Conservation (phyloP, 1,140 invertebrate species). For the Leptinotarsa texana region DNA sequence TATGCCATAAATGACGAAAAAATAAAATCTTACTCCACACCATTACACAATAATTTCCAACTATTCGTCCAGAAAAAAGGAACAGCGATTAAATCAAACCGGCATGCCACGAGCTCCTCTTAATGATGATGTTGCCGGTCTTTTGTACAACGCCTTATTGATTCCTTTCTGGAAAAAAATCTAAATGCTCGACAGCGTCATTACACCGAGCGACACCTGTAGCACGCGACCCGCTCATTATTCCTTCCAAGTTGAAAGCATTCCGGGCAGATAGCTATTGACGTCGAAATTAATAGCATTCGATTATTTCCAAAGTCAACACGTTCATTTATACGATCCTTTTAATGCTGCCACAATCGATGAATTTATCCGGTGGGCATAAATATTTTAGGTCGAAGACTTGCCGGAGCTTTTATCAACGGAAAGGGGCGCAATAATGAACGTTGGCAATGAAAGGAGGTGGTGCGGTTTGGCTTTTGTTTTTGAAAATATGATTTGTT, state of each 20-base stretch:
- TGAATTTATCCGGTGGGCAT: constrained; percentile 20
- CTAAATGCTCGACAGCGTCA: constrained; percentile 43
- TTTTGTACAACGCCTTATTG: constrained; percentile 29
- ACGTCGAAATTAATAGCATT: constrained; percentile 50
- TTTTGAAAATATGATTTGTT: constrained; percentile 24
- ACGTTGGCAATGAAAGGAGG: constrained; percentile 17
- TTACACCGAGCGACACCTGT: constrained; percentile 46
- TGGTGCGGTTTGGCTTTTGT: constrained; percentile 22
- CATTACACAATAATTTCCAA: not conserved
- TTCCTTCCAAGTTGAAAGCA: constrained; percentile 31
- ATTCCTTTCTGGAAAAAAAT: constrained; percentile 34
- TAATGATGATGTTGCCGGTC: constrained; percentile 14
- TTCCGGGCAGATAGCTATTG: constrained; percentile 44
- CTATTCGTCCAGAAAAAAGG: not conserved
- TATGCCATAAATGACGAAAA: too few species aligned
- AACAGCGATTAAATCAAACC: not conserved
- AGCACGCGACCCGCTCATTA: constrained; percentile 48
- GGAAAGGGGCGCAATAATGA: constrained; percentile 15
- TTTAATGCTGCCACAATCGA: constrained; percentile 31
- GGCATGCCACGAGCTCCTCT: not conserved
- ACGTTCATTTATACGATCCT: constrained; percentile 42
- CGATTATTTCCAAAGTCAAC: constrained; percentile 50
- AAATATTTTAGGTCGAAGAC: constrained; percentile 22
- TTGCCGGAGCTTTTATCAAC: constrained; percentile 7
- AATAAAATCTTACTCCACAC: not conserved